These are phyloP conservation scores for Diarsia dahlii DNA, from an alignment of 2,888 invertebrate genomes.

Conservation along the genomic window DNA sequence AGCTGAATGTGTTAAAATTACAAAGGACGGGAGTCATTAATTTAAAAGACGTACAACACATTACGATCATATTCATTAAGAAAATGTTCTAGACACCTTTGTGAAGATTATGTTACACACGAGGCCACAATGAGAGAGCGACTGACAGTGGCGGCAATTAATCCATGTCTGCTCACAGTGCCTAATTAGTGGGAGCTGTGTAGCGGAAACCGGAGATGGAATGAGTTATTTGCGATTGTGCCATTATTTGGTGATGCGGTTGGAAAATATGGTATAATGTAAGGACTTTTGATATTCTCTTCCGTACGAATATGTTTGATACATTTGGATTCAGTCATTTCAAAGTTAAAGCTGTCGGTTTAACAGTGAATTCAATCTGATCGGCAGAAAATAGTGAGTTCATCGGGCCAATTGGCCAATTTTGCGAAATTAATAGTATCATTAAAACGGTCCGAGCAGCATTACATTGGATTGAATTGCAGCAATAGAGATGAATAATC, in stretches of 20 bases:
- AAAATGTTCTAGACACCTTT: conserved; percentile 83
- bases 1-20: conserved; percentile 74
- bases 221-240: conserved; percentile 84
- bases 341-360: background rate
- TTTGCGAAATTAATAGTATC: background rate
- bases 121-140: conserved; percentile 74
- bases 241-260: conserved; percentile 70
- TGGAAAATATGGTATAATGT: conserved; percentile 57
- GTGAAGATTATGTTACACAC: conserved; percentile 80
- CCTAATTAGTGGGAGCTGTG: conserved; percentile 86
- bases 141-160: conserved; percentile 83
- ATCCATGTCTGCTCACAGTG: conserved; percentile 86
- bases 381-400: background rate
- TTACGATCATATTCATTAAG: conserved; percentile 86
- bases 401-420: background rate
- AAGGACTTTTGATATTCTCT: conserved; percentile 30
- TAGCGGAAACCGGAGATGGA: conserved; percentile 87
- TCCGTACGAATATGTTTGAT: background rate
- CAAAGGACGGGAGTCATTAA: conserved; percentile 76
- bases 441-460: background rate
- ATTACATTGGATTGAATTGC: conserved; percentile 11
- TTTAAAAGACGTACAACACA: conserved; percentile 75
- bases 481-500: conserved; percentile 32
- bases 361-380: background rate
- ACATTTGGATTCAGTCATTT: background rate